A percentile compares a stretch with the other conserved stretches of the same genome.
Conservation (phyloP, 2,797 vertebrate species). For the Halcyon leucocephala region DNA sequence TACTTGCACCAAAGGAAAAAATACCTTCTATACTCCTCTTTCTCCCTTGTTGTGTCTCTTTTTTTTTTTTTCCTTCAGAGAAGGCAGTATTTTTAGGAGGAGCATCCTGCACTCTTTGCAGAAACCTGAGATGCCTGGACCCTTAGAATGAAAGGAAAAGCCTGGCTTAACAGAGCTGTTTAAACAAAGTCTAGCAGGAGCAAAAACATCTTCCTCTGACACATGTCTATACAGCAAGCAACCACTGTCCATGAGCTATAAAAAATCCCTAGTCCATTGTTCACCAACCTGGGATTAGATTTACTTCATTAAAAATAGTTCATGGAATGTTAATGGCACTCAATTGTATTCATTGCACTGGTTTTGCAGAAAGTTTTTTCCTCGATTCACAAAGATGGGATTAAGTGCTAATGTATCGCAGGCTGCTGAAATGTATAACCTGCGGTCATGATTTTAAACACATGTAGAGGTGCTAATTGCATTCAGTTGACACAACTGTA, state of each 20-base stretch:
- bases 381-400: slow-evolving; percentile 32
- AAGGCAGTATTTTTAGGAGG: background rate
- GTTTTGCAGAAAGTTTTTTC: background rate
- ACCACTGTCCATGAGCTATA: background rate
- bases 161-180: background rate
- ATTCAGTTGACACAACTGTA: slow-evolving; percentile 73
- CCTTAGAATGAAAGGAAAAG: background rate
- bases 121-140: background rate
- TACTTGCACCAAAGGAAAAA: background rate
- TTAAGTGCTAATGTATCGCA: slow-evolving; percentile 60
- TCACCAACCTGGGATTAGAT: background rate
- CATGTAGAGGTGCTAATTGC: slow-evolving; percentile 80
- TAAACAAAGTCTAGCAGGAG: background rate
- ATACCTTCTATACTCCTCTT: background rate
- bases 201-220: background rate
- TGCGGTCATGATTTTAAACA: slow-evolving; percentile 73
- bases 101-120: background rate
- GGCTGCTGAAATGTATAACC: slow-evolving; percentile 66
- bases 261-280: background rate
- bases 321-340: slow-evolving; percentile 30
- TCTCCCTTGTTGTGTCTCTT: background rate
- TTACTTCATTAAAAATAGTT: slow-evolving; percentile 48
- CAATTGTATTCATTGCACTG: slow-evolving; percentile 43
- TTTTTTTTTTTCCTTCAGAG: background rate
- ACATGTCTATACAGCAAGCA: background rate